phyloP scores from a whole-genome alignment of 2,113 vertebrate genomes.

The Diphyllodes magnificus region DNA sequence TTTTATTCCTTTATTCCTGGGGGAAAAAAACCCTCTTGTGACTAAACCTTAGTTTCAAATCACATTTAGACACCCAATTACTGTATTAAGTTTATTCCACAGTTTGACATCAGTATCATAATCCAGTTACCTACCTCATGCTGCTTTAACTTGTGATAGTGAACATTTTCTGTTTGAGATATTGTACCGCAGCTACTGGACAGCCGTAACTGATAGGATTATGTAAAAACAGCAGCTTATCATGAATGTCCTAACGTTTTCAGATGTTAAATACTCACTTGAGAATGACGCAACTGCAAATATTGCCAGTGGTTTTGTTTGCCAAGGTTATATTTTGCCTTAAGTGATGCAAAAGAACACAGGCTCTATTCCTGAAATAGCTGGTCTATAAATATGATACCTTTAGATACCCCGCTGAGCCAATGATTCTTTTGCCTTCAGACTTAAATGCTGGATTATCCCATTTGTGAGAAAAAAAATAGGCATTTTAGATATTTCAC shows the following conservation, averaged over 20 bases:
- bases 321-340: conserved; percentile 69
- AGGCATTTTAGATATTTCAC: not conserved
- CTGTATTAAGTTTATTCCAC: conserved; percentile 42
- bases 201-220: conserved; percentile 68
- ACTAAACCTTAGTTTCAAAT: conserved; percentile 33
- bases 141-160: conserved; percentile 67
- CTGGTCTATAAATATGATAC: conserved; percentile 60
- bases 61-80: conserved; percentile 59
- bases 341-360: conserved; percentile 66
- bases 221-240: conserved; percentile 61
- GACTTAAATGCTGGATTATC: conserved; percentile 27
- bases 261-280: conserved; percentile 57
- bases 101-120: conserved; percentile 67
- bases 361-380: conserved; percentile 56
- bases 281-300: conserved; percentile 59
- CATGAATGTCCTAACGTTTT: conserved; percentile 40
- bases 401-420: conserved; percentile 49
- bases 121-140: conserved; percentile 60
- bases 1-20: conserved; percentile 2
- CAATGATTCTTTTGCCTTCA: conserved; percentile 20
- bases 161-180: conserved; percentile 46
- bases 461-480: not conserved
- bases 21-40: not conserved
- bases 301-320: conserved; percentile 70
- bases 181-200: conserved; percentile 29